phyloP scores from a whole-genome alignment of 2,113 vertebrate genomes.

The Ophthalmolycus amberensis region DNA sequence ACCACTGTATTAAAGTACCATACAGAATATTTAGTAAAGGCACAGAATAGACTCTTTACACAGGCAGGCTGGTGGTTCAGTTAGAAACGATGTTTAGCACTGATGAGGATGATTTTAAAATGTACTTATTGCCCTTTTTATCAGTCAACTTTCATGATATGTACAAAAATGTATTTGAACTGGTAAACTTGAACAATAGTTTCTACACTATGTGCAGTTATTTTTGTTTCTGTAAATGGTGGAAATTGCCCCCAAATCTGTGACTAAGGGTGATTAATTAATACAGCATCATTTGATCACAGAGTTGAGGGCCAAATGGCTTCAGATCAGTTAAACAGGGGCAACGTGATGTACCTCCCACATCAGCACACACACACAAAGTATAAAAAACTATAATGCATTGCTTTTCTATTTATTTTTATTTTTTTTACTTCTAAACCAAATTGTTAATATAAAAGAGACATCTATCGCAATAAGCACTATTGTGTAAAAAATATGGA shows the following conservation, averaged over 20 bases:
- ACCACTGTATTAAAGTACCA: slow-evolving; percentile 45
- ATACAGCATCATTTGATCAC: slow-evolving; percentile 44
- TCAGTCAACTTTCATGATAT: slow-evolving; percentile 14
- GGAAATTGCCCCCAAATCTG: slow-evolving; percentile 11
- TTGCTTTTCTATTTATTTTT: slow-evolving; percentile 46
- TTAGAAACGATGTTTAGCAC: slow-evolving; percentile 31
- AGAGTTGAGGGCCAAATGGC: slow-evolving; percentile 25
- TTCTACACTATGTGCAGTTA: slow-evolving; percentile 26
- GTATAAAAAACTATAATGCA: slow-evolving; percentile 60
- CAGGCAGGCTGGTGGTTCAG: slow-evolving; percentile 33
- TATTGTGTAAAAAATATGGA: slow-evolving; percentile 53
- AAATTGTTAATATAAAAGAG: slow-evolving; percentile 61
- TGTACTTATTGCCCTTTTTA: slow-evolving; percentile 15
- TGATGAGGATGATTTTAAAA: slow-evolving; percentile 25
- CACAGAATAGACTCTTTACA: slow-evolving; percentile 39
- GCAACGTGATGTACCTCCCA: slow-evolving; percentile 39
- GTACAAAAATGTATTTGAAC: slow-evolving; percentile 5
- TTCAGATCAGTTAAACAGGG: slow-evolving; percentile 50
- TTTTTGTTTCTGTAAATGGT: slow-evolving; percentile 21
- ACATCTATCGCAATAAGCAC: slow-evolving; percentile 60
- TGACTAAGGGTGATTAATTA: slow-evolving; percentile 6
- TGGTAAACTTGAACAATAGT: slow-evolving; percentile 21
- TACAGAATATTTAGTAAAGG: slow-evolving; percentile 57
- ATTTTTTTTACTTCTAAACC: slow-evolving; percentile 43
- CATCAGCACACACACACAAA: slow-evolving; percentile 62